Conservation (phyloP, 2,113 vertebrate species). For the Accipiter virgatus region DNA sequence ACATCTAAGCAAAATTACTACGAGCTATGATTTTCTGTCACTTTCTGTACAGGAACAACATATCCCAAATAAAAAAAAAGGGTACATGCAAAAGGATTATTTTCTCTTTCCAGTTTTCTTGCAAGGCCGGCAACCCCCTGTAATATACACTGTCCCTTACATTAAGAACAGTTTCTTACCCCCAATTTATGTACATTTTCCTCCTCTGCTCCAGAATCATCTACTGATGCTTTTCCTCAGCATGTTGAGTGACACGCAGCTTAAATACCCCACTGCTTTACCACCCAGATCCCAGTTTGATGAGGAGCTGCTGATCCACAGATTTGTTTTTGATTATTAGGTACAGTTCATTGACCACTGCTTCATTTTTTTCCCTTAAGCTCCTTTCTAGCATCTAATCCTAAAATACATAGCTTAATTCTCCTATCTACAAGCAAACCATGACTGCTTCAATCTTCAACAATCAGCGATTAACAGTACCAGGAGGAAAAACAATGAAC, state of each 20-base stretch:
- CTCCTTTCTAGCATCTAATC: constrained; percentile 59
- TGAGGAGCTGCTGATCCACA: background rate
- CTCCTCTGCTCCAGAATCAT: background rate
- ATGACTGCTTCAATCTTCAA: background rate
- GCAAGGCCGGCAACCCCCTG: background rate
- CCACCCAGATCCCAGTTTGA: background rate
- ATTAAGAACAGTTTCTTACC: background rate
- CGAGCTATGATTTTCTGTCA: background rate
- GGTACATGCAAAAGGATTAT: background rate
- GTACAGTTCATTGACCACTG: background rate
- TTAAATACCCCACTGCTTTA: background rate
- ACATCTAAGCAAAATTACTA: background rate
- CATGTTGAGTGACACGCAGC: background rate
- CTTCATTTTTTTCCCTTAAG: constrained; percentile 39
- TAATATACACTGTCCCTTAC: background rate
- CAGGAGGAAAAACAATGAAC: background rate
- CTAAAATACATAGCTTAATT: constrained; percentile 60
- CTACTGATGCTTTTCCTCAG: background rate
- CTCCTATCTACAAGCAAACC: constrained; percentile 34
- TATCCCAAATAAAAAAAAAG: background rate
- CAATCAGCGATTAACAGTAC: background rate
- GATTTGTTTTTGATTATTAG: background rate
- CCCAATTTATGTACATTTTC: background rate
- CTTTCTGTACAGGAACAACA: background rate
- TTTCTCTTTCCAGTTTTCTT: background rate